Conservation (phyloP, 92 coral and sea anemone species). For the Palythoa grandis region DNA sequence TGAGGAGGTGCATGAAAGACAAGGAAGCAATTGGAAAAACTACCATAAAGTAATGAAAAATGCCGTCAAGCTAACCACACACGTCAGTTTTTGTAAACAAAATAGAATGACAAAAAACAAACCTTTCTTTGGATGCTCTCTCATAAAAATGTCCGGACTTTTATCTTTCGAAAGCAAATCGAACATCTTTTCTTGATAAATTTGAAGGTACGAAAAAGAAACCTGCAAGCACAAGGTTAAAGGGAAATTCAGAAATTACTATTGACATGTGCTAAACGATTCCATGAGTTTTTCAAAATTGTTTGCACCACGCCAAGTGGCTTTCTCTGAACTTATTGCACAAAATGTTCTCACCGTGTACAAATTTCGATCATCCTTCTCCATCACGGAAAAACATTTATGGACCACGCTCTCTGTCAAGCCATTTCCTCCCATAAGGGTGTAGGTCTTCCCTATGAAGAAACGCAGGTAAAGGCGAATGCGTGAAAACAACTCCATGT, state of each 20-base stretch:
- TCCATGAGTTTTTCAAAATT: not conserved
- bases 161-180: conserved; percentile 73
- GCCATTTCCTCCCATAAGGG: conserved; percentile 78
- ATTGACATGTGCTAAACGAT: too few relatives aligned
- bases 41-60: not conserved
- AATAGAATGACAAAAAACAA: not conserved
- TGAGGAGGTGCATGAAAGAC: too few relatives aligned
- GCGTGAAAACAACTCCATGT: not conserved
- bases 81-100: too few relatives aligned
- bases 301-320: not conserved
- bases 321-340: not conserved
- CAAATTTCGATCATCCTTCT: too few relatives aligned
- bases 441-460: conserved; percentile 80
- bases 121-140: conserved; percentile 93
- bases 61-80: too few relatives aligned
- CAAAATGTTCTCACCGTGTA: too few relatives aligned
- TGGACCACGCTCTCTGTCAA: conserved; percentile 68
- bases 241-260: not conserved
- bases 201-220: conserved; percentile 81
- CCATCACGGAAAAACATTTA: too few relatives aligned
- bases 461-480: not conserved
- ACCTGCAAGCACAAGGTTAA: conserved; percentile 52
- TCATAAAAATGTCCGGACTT: conserved; percentile 71
- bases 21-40: too few relatives aligned
- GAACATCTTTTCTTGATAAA: conserved; percentile 81